Base-by-base conservation (phyloP, 2,113 vertebrate genomes). In the Datnioides undecimradiatus region DNA sequence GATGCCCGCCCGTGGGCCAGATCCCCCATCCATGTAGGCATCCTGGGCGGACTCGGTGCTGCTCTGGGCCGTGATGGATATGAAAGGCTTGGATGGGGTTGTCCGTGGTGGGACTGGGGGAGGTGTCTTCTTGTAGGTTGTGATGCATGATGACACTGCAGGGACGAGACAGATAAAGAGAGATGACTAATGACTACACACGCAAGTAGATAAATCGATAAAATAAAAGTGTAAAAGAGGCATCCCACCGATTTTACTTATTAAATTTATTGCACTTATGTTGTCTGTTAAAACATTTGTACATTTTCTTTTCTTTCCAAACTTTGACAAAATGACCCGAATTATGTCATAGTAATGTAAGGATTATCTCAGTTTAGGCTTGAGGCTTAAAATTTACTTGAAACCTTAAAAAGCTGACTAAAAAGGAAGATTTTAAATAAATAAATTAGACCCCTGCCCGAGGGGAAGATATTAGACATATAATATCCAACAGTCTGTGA, bases 1-100 rank as follows among this genome's bases (percentile, higher is more conserved):
- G 80, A 97, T 96, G 80, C 97, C 97, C 1, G 96, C 93, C 36
- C 97, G 95, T 41, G 94, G 94, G 41, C 96, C 96, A 0, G 96
- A 71, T 45, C 88, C 96, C 25, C 98, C 97, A 5, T 99, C 98
- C 97, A 98, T 98, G 92, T 99, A 99, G 2, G 98, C 97, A n/a
- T 99, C 98, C 79, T 99, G 98, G 72, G 98, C 98, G 23, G 98
- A 99, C 92, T 99, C 98, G 0, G 98, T 99, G 96, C 98, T 99
- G 96, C 98, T 99, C 94, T 99, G 98, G 45, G 98, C 97, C 46
- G 98, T 99, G 95, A 99, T 99, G 90, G 97, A 99, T 89, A 99
- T 99, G 91, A 98, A 99, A 0, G 98, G 98, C 92, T 99, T 99
- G 93, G 97, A 97, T 33, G 98, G 97, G 51, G 93, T 94, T 76